These are phyloP conservation scores for Cephalopachus bancanus DNA, from an alignment of 2,797 vertebrate genomes.

Conservation along the genomic window DNA sequence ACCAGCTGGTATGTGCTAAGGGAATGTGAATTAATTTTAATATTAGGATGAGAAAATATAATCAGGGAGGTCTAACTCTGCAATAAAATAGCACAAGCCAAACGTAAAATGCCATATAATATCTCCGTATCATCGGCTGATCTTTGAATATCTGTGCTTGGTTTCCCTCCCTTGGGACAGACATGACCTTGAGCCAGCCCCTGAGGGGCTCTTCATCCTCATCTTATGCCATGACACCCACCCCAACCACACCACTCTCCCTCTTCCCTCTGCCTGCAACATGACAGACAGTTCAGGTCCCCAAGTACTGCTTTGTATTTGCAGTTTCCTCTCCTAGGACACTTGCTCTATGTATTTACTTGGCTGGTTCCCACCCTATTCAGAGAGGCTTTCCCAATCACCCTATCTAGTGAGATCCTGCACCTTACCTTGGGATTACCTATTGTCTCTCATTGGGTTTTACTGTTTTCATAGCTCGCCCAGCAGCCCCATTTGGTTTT, in stretches of 20 bases:
- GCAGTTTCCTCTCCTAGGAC: not conserved
- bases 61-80: slow-evolving; percentile 7
- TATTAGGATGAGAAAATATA: not conserved
- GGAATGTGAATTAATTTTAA: slow-evolving; percentile 68
- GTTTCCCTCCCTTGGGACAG: not conserved
- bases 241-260: rapidly evolving
- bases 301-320: not conserved
- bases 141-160: not conserved
- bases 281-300: not conserved
- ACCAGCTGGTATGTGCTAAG: slow-evolving; percentile 39
- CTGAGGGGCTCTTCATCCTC: too few species aligned
- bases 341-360: not conserved
- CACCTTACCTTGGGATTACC: not conserved
- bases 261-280: not conserved
- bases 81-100: not conserved
- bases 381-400: not conserved
- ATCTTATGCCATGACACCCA: rapidly evolving
- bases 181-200: not conserved
- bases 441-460: not conserved
- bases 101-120: not conserved
- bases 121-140: not conserved
- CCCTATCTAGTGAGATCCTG: rapidly evolving
- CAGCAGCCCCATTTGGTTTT: not conserved
- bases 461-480: not conserved
- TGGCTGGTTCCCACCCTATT: not conserved